A percentile compares a stretch with the other conserved stretches of the same genome.
phyloP scores from a whole-genome alignment of 2,888 invertebrate species.

The Dasysyrphus albostriatus region DNA sequence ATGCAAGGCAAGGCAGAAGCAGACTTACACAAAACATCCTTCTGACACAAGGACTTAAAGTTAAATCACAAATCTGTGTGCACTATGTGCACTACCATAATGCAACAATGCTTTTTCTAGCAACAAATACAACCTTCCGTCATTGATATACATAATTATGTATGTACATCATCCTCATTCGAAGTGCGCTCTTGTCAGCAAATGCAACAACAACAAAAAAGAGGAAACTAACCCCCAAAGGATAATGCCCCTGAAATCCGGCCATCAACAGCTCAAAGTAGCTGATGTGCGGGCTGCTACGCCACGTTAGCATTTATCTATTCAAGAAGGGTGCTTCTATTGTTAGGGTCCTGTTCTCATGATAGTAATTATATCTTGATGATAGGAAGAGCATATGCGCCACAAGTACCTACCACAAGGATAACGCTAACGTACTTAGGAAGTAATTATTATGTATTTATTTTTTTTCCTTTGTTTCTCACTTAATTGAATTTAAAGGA shows the following conservation, averaged over 20 bases:
- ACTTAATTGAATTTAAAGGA: conserved; percentile 9
- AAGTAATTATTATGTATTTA: conserved; percentile 64
- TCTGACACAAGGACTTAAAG: conserved; percentile 35
- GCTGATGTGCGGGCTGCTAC: conserved; percentile 1
- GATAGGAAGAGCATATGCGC: conserved; percentile 49
- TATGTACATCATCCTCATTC: conserved; percentile 37
- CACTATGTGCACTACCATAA: not conserved
- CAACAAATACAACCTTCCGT: conserved; percentile 52
- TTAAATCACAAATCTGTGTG: conserved; percentile 44
- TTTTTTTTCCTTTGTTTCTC: conserved; percentile 4
- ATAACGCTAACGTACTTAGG: conserved; percentile 64
- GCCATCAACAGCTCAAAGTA: conserved; percentile 48
- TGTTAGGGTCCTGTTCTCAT: conserved; percentile 29
- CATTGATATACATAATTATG: no score
- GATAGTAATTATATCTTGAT: conserved; percentile 37
- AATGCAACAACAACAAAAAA: conserved; percentile 24
- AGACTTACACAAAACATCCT: conserved; percentile 12
- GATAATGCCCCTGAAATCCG: conserved; percentile 64
- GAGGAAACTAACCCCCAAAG: conserved; percentile 42
- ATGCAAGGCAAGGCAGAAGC: not conserved
- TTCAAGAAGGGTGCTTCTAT: conserved; percentile 43
- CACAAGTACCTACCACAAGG: conserved; percentile 48
- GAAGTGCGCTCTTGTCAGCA: conserved; percentile 60
- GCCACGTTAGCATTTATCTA: conserved; percentile 52
- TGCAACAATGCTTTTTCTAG: conserved; percentile 68